Evolutionary conservation across 1,140 invertebrate species (phyloP), one percentile per base, ranked within the genome.

Genomic region (Solenopsis fugax): DNA sequence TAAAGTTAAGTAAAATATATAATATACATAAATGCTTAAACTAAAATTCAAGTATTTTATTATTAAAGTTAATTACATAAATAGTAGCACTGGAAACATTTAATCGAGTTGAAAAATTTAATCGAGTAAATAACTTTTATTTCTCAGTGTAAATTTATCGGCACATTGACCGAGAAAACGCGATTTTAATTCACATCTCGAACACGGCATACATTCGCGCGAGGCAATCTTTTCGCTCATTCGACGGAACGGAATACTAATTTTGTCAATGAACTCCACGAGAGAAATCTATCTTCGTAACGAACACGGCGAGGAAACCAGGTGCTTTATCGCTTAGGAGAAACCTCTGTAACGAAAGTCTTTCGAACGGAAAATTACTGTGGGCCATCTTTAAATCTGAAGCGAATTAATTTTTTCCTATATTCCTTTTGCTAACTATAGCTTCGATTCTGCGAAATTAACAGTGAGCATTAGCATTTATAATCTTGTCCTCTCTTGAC

Each of bases 181-280:
- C 21, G 41, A 58, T 87, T 89, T 56, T 58, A 54, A 78, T 87
- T 87, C 65, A 21, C 2, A 64, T 37, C 10, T 65, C 29, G 13
- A 71, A 90, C 58, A 58, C 45, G 60, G 18, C 58, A 37, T 34
- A 80, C 29, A 89, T 76, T 54, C 34, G 21, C 24, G n/a, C 13
- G 13, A 67, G 16, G 4, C 24, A 71, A 87, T 72, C 48, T 85
- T 13, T 58, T 54, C 34, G 16, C 54, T 50, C 72, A 18, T 56
- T 80, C 3, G 16, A 16, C 16, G 6, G 18, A 0, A 54, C 4
- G 16, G 52, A 65, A 90, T 90, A 87, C 52, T 16, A 89, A 90
- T 56, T 64, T 50, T 37, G 5, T 13, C 24, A 24, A 75, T 58
- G 34, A 81, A 41, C 12, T 67, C 18, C 56, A 37, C 50, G 29